These are phyloP conservation scores for Hyperoplus immaculatus DNA, from an alignment of 2,797 vertebrate genomes.

Conservation along the genomic window DNA sequence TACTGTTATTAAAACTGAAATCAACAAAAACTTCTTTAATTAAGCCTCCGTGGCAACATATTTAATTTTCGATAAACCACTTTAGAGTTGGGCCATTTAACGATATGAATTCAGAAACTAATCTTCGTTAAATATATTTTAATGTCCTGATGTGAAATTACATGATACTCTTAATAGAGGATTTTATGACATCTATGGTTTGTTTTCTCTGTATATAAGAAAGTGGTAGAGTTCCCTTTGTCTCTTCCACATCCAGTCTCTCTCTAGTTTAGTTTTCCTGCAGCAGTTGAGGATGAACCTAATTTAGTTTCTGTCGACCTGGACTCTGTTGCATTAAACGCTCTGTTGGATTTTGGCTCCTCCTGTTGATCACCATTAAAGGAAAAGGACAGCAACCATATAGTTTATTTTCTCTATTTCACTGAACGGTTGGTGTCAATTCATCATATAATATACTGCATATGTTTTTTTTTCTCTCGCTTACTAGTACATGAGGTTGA, in stretches of 20 bases:
- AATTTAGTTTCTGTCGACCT: slow-evolving; percentile 6
- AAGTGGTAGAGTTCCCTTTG: not conserved
- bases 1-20: not conserved
- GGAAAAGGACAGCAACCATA: not conserved
- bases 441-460: not conserved
- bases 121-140: too few species aligned
- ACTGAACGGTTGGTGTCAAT: not conserved
- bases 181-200: not conserved
- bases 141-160: not conserved
- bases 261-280: not conserved
- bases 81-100: not conserved
- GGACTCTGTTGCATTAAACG: slow-evolving; percentile 6
- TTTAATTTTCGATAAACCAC: not conserved
- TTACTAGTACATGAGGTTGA: not conserved
- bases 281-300: slow-evolving; percentile 1
- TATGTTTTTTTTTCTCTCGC: not conserved
- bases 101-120: not conserved
- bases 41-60: too few species aligned
- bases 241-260: not conserved
- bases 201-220: not conserved
- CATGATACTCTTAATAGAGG: not conserved
- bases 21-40: slow-evolving; percentile 6
- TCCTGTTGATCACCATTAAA: not conserved
- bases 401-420: not conserved
- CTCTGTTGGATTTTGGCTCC: slow-evolving; percentile 1